These are phyloP conservation scores for Glaucidium brasilianum DNA, from an alignment of 2,113 vertebrate species.

Conservation along the genomic window DNA sequence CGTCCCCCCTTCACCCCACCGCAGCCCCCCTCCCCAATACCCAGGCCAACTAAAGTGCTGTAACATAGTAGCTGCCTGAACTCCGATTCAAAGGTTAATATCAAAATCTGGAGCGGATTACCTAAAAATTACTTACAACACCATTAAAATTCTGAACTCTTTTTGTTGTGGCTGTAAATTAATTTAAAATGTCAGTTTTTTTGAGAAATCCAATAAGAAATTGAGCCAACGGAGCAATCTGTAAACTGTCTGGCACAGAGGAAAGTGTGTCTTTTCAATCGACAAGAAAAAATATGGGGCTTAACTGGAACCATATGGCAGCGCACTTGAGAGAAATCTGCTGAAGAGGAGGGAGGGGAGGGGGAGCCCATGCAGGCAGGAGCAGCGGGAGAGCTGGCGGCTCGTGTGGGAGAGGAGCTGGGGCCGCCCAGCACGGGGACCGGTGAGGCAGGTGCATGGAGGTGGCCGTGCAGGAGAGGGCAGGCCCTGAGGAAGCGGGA, in stretches of 20 bases:
- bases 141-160: conserved; percentile 89
- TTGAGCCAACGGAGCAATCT: conserved; percentile 85
- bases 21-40: neutral
- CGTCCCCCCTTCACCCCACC: neutral
- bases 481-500: neutral
- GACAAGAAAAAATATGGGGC: conserved; percentile 94
- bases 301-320: conserved; percentile 98
- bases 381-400: conserved; percentile 16
- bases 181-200: conserved; percentile 93
- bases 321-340: conserved; percentile 85
- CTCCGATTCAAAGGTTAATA: conserved; percentile 91
- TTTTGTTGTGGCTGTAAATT: conserved; percentile 95
- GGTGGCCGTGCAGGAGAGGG: neutral
- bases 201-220: conserved; percentile 90
- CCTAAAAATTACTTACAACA: conserved; percentile 95
- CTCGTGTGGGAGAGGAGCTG: neutral
- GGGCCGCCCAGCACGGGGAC: neutral
- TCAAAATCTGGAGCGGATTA: conserved; percentile 90
- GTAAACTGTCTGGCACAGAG: conserved; percentile 91
- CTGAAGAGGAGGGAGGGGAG: conserved; percentile 70
- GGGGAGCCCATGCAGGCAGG: conserved; percentile 40
- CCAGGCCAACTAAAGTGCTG: conserved; percentile 63
- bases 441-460: neutral
- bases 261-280: conserved; percentile 91
- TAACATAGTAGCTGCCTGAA: conserved; percentile 89